Evolutionary conservation across 2,888 invertebrate species (phyloP), one percentile per base, ranked within the genome.

Genomic region (Minunthozetes semirufus): DNA sequence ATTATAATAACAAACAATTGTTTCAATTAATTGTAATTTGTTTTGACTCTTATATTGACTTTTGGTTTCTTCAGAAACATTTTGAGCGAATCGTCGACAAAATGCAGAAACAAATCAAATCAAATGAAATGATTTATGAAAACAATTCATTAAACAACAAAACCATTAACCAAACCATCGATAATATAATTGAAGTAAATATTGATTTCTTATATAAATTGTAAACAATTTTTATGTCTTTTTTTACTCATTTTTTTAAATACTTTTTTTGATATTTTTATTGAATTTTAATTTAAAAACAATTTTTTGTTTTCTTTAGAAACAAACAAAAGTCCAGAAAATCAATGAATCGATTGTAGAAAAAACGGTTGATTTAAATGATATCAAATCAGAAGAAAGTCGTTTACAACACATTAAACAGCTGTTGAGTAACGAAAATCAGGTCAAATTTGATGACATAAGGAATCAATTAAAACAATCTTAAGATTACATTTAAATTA

Each of bases 141-240:
- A 68, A 68, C 33, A 46, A 42, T 19, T 42, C 22, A 46, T 19
- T 4, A 0, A 68, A 46, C 15, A 68, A 38, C 22, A 13, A 19
- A 22, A 46, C 42, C 17, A 46, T 68, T 5, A 46, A 15, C 19
- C 8, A 68, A 46, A 25, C 25, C 15, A 22, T 68, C 15, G 68
- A 68, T 68, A 46, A 22, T 46, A 68, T 68, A 4, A 68, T 46
- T 33, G 22, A 42, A n/a, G 68, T 68, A 68, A 68, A 3, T 19
- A 68, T 19, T 50, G 3, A 15, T n/a, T 50, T 50, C 17, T 50
- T 50, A n/a, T 50, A n/a, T n/a, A 50, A n/a, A n/a, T 33, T 33
- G 33, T 56, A 25, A 25, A 22, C 11, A 25, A 17, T 56, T 56
- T 53, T 15, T 5, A 19, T 3, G 3, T 4, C 19, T n/a, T 17